phyloP scores from a whole-genome alignment of 2,797 vertebrate genomes.

The Mastacembelus armatus region DNA sequence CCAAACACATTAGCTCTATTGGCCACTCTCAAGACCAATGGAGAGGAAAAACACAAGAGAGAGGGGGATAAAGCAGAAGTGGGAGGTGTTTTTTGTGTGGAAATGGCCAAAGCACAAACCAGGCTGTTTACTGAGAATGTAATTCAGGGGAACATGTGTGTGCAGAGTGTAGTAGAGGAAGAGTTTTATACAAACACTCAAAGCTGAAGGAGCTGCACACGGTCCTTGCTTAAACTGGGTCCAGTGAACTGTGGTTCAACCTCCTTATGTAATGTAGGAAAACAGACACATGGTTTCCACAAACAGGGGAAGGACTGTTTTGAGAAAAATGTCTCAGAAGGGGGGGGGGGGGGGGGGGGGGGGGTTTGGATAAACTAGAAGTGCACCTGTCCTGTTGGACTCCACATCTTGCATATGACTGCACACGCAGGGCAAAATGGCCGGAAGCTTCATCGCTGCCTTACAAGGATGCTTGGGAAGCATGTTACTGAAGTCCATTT shows the following conservation, averaged over 20 bases:
- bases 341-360: no score
- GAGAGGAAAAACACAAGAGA: conserved; percentile 56
- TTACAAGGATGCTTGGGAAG: conserved; percentile 1
- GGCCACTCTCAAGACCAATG: conserved; percentile 60
- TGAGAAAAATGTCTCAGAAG: conserved; percentile 51
- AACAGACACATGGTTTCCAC: conserved; percentile 71
- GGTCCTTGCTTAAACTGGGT: conserved; percentile 40
- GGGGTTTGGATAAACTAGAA: conserved; percentile 42
- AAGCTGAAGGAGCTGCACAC: conserved; percentile 37
- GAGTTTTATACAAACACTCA: conserved; percentile 37
- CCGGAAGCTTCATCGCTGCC: conserved; percentile 13
- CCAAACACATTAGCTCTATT: conserved; percentile 63
- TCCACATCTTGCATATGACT: conserved; percentile 39
- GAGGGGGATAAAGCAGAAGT: neutral
- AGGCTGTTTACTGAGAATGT: conserved; percentile 10
- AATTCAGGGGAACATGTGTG: conserved; percentile 34
- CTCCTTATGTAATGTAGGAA: conserved; percentile 71
- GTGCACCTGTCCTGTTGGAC: conserved; percentile 63
- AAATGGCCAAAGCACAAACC: conserved; percentile 40
- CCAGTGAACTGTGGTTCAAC: conserved; percentile 65
- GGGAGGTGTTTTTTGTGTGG: conserved; percentile 5
- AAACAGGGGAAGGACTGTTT: conserved; percentile 64
- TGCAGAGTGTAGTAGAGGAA: conserved; percentile 19
- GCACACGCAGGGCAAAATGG: conserved; percentile 28
- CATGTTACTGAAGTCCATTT: no score